Percentiles rank a stretch among this genome's conserved stretches.
phyloP scores from a whole-genome alignment of 2,113 vertebrate species.

The Cyphomyrus plagiostoma region DNA sequence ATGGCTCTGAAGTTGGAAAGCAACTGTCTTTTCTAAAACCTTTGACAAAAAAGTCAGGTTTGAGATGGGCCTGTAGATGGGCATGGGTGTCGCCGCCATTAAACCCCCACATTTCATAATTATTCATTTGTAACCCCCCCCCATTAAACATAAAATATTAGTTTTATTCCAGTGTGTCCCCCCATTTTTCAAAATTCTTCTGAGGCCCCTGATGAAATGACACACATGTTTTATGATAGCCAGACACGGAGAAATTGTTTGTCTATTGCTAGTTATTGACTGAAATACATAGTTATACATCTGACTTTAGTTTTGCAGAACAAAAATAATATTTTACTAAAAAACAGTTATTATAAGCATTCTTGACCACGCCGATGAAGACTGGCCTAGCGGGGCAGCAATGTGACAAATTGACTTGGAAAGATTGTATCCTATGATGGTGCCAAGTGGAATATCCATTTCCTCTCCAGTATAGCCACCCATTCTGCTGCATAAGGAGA shows the following conservation, averaged over 20 bases:
- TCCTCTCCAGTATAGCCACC: not conserved
- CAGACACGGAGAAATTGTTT: not conserved
- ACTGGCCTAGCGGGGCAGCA: not conserved
- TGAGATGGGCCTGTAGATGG: too few species aligned
- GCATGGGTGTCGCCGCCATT: too few species aligned
- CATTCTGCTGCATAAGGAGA: not conserved
- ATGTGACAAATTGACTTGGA: not conserved
- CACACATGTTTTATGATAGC: not conserved
- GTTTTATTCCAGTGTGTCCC: too few species aligned
- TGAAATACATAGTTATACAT: not conserved
- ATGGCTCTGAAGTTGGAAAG: too few species aligned
- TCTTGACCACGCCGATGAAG: not conserved
- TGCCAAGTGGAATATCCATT: not conserved
- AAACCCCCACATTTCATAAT: too few species aligned
- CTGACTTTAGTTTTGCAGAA: not conserved
- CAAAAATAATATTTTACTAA: not conserved
- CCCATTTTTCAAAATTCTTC: too few species aligned
- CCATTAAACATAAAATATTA: too few species aligned
- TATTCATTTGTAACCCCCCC: too few species aligned
- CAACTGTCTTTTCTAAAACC: too few species aligned
- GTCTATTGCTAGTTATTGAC: not conserved
- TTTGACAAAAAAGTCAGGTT: too few species aligned
- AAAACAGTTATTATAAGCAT: not conserved
- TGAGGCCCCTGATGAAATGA: not conserved
- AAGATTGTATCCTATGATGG: not conserved